These are phyloP conservation scores for Patella ulyssiponensis DNA, from an alignment of 2,888 invertebrate genomes.

Conservation along the genomic window DNA sequence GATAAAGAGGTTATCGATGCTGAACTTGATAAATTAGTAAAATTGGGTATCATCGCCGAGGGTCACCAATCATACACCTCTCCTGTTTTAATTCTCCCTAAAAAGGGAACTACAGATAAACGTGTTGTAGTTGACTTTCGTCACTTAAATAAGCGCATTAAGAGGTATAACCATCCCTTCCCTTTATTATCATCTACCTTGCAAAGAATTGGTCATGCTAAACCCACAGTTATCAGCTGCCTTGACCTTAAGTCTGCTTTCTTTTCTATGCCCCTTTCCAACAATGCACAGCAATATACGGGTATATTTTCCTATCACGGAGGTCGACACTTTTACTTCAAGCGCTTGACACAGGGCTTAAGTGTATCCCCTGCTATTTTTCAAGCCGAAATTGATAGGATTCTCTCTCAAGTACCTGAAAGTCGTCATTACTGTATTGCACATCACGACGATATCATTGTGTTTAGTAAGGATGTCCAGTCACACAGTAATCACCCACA, in stretches of 20 bases:
- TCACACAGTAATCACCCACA: neutral
- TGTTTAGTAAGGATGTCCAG: neutral
- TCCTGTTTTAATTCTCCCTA: too few species aligned
- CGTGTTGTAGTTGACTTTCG: too few species aligned
- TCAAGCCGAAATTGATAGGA: neutral
- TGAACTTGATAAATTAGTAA: too few species aligned
- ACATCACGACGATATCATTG: neutral
- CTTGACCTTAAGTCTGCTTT: neutral
- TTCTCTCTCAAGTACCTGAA: neutral
- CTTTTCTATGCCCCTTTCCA: neutral
- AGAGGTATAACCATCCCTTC: too few species aligned
- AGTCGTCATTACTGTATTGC: neutral
- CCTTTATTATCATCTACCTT: too few species aligned
- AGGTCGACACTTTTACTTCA: neutral
- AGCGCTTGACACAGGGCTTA: neutral
- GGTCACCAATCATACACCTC: too few species aligned
- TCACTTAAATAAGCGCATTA: too few species aligned
- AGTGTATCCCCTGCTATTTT: neutral
- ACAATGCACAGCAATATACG: neutral
- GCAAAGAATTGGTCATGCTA: neutral
- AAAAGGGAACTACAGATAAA: too few species aligned
- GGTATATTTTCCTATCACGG: neutral
- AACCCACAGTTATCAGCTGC: neutral
- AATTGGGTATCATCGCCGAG: too few species aligned
- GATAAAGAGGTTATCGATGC: too few species aligned